A percentile compares a stretch with the other conserved stretches of the same genome.
Evolutionary conservation across 2,113 vertebrate species (phyloP).

Genomic region (Phrynosoma platyrhinos): DNA sequence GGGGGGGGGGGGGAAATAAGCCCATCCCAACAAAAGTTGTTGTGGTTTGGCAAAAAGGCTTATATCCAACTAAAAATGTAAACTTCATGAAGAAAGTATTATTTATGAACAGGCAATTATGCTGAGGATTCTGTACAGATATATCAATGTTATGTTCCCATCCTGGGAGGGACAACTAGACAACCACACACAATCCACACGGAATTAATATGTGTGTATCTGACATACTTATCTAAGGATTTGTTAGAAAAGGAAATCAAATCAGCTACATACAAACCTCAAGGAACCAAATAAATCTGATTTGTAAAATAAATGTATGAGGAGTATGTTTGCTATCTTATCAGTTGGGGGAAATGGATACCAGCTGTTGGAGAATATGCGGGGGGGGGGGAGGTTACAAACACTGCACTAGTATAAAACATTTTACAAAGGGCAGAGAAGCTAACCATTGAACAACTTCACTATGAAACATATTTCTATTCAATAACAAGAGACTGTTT

Average conservation of each 20-base stretch:
- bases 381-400: neutral
- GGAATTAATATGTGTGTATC: slow-evolving; percentile 27
- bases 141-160: slow-evolving; percentile 10
- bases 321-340: slow-evolving; percentile 36
- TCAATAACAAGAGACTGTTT: neutral
- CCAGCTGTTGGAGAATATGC: slow-evolving; percentile 30
- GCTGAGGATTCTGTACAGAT: slow-evolving; percentile 1
- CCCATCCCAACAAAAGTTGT: neutral
- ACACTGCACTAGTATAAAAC: slow-evolving; percentile 3
- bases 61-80: slow-evolving; percentile 3
- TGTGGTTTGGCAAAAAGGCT: slow-evolving; percentile 7
- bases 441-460: neutral
- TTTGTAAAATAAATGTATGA: slow-evolving; percentile 42
- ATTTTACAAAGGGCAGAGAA: neutral
- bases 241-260: slow-evolving; percentile 47
- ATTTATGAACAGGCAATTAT: slow-evolving; percentile 25
- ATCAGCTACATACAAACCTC: slow-evolving; percentile 39
- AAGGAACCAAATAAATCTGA: slow-evolving; percentile 44
- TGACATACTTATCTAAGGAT: slow-evolving; percentile 38
- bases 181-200: slow-evolving; percentile 18
- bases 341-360: slow-evolving; percentile 41
- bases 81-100: neutral
- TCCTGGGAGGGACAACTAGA: slow-evolving; percentile 25
- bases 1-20: neutral
- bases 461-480: neutral